Conservation (phyloP, 2,113 vertebrate genomes). For the Aptenodytes forsteri region DNA sequence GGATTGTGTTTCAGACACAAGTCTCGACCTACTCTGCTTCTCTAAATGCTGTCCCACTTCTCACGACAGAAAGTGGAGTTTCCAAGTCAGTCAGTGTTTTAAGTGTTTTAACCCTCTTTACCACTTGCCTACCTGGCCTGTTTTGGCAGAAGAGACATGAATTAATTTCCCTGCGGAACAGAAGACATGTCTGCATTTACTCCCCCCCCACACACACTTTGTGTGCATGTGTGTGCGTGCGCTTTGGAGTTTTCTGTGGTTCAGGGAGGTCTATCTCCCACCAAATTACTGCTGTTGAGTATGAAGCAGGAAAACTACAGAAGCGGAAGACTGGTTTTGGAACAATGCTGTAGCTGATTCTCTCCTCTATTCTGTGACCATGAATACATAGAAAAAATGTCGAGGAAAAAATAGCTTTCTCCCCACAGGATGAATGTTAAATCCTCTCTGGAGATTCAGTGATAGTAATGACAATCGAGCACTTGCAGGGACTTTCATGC, state of each 20-base stretch:
- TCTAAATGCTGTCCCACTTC: neutral
- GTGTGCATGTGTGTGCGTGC: fast-evolving
- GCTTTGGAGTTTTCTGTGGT: neutral
- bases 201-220: neutral
- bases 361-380: neutral
- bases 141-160: neutral
- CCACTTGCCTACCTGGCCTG: neutral
- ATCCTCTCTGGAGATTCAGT: neutral
- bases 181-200: neutral
- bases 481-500: neutral
- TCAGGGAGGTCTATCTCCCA: neutral
- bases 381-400: neutral
- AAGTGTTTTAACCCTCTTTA: neutral
- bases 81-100: neutral
- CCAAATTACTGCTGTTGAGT: neutral
- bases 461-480: neutral
- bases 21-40: neutral
- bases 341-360: neutral
- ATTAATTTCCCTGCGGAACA: neutral
- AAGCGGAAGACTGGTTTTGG: neutral
- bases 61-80: neutral
- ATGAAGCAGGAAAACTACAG: neutral
- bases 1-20: neutral
- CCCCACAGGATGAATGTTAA: neutral
- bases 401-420: neutral